These are phyloP conservation scores for Montipora cactus DNA, from an alignment of 64 coral and sea anemone species.

Conservation along the genomic window DNA sequence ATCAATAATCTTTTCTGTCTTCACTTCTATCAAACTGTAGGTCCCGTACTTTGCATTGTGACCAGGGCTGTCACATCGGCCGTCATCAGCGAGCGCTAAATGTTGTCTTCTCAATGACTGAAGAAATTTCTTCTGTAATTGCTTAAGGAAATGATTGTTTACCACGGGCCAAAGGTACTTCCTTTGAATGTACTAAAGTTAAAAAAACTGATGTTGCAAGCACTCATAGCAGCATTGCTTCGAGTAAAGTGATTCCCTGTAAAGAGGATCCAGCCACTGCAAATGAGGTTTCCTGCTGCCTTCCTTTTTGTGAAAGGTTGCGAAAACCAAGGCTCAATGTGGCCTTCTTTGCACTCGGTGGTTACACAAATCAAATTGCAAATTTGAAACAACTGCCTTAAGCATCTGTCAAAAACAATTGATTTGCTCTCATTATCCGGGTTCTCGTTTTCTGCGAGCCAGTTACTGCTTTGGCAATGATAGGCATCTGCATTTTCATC, in stretches of 20 bases:
- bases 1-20: no score
- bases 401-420: slow-evolving; percentile 6
- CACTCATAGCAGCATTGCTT: background rate
- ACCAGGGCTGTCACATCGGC: no score
- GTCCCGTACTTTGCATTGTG: no score
- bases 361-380: background rate
- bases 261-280: background rate
- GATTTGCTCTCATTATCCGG: background rate
- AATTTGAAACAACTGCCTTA: background rate
- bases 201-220: slow-evolving; percentile 17
- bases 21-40: no score
- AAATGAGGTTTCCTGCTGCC: background rate
- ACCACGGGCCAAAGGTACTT: slow-evolving; percentile 23
- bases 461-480: background rate
- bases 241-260: background rate
- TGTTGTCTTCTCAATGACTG: no score
- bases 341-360: background rate
- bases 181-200: background rate
- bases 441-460: background rate
- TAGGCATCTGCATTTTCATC: background rate
- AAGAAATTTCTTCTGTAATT: no score
- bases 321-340: background rate
- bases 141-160: no score
- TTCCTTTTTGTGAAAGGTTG: background rate
- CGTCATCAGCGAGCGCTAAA: no score